phyloP scores from a whole-genome alignment of 2,797 vertebrate species.

The Crypturellus tataupa region DNA sequence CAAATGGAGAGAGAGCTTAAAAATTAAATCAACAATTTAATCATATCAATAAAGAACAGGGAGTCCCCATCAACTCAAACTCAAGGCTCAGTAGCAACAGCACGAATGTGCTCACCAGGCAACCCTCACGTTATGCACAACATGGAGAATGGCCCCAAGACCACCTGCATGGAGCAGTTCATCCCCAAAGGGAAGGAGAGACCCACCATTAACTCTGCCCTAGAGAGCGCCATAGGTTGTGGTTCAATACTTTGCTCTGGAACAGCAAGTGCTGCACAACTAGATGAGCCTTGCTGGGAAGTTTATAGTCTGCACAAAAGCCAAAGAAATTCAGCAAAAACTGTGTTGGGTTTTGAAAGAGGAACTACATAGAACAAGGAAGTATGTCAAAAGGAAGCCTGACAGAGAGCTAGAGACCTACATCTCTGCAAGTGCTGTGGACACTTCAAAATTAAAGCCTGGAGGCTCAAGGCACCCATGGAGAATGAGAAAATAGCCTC shows the following conservation, averaged over 20 bases:
- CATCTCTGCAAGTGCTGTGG: not conserved
- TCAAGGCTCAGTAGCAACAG: not conserved
- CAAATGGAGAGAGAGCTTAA: not conserved
- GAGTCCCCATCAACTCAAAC: not conserved
- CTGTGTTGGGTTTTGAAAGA: not conserved
- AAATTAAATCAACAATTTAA: not conserved
- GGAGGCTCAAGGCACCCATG: not conserved
- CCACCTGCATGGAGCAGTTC: not conserved
- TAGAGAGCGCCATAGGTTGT: not conserved
- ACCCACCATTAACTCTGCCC: not conserved
- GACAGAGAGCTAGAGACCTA: not conserved
- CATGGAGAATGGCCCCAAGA: not conserved
- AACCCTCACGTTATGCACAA: not conserved
- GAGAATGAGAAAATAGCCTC: not conserved
- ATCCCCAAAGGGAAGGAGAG: not conserved
- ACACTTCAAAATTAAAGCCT: conserved; percentile 4
- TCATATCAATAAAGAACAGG: conserved; percentile 4
- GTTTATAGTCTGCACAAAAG: not conserved
- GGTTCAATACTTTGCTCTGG: not conserved
- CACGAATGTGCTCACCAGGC: not conserved
- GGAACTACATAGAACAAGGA: conserved; percentile 32
- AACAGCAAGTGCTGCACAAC: not conserved
- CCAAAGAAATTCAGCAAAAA: not conserved
- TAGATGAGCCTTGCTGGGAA: not conserved
- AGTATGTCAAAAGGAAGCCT: not conserved